A percentile compares a stretch with the other conserved stretches of the same genome.
Conservation (phyloP, 2,113 vertebrate genomes). For the Peromyscus leucopus region DNA sequence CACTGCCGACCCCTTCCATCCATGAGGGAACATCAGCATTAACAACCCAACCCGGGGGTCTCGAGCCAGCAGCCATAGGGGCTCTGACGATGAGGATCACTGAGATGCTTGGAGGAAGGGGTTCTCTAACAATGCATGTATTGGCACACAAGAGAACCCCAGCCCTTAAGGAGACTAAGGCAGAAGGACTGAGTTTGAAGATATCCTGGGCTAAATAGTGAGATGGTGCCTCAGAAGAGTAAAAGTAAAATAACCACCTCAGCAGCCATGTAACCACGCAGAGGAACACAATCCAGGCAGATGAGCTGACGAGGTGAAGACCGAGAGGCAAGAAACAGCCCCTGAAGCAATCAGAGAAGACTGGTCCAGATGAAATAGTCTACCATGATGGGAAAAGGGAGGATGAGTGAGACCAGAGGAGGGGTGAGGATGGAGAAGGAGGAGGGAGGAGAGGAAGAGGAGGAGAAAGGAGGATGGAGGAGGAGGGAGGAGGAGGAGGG, state of each 20-base stretch:
- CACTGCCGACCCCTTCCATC: not conserved
- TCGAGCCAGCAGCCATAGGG: not conserved
- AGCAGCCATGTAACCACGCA: not conserved
- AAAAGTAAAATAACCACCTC: not conserved
- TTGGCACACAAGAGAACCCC: not conserved
- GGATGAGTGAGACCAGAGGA: not conserved
- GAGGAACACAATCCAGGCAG: not conserved
- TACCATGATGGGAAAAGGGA: not conserved
- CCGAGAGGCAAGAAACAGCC: fast-evolving
- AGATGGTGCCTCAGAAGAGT: not conserved
- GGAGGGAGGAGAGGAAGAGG: too few species aligned
- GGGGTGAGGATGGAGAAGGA: not conserved
- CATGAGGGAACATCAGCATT: not conserved
- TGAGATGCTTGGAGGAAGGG: not conserved
- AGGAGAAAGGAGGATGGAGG: too few species aligned
- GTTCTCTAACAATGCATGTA: not conserved
- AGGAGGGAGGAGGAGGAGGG: not conserved
- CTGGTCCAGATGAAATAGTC: not conserved
- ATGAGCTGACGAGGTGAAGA: not conserved
- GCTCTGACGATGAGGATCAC: not conserved
- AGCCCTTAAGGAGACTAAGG: not conserved
- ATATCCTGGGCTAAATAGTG: not conserved
- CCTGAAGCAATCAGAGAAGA: not conserved
- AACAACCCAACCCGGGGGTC: not conserved
- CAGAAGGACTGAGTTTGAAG: not conserved